A percentile compares a stretch with the other conserved stretches of the same genome.
Conservation (phyloP, 2,113 vertebrate genomes). For the Dermatemys mawii region DNA sequence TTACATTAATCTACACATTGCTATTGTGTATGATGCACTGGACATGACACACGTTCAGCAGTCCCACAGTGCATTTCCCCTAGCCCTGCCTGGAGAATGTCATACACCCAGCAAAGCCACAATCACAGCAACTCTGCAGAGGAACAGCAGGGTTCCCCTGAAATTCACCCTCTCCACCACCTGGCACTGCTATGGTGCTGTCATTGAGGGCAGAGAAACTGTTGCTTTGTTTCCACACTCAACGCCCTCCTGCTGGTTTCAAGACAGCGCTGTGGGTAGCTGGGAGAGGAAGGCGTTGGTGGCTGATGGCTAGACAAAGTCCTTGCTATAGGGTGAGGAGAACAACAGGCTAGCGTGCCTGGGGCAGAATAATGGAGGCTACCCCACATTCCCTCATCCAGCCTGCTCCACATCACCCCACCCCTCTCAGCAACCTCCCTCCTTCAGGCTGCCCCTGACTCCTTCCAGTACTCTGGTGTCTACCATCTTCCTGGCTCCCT, state of each 20-base stretch:
- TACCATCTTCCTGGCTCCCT: too few species aligned
- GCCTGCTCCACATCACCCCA: too few species aligned
- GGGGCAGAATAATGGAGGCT: too few species aligned
- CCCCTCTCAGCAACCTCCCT: too few species aligned
- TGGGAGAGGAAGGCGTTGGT: rapidly evolving
- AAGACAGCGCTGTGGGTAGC: neutral
- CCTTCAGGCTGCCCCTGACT: too few species aligned
- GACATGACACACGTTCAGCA: rapidly evolving
- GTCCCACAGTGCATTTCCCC: neutral
- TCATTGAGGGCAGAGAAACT: too few species aligned
- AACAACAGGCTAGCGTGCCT: too few species aligned
- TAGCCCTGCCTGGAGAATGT: neutral
- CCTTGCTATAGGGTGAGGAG: neutral
- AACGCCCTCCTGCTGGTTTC: neutral
- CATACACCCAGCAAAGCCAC: neutral
- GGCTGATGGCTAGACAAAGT: neutral
- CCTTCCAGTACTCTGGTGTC: too few species aligned
- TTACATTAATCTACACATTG: neutral
- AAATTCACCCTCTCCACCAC: neutral
- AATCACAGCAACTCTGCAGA: neutral
- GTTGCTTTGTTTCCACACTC: neutral
- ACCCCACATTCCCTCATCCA: too few species aligned
- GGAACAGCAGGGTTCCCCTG: neutral
- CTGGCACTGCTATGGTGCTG: too few species aligned
- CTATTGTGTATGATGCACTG: neutral